Evolutionary conservation across 2,888 invertebrate species (phyloP), one percentile per base, ranked within the genome.

Genomic region (Agrotis exclamationis): DNA sequence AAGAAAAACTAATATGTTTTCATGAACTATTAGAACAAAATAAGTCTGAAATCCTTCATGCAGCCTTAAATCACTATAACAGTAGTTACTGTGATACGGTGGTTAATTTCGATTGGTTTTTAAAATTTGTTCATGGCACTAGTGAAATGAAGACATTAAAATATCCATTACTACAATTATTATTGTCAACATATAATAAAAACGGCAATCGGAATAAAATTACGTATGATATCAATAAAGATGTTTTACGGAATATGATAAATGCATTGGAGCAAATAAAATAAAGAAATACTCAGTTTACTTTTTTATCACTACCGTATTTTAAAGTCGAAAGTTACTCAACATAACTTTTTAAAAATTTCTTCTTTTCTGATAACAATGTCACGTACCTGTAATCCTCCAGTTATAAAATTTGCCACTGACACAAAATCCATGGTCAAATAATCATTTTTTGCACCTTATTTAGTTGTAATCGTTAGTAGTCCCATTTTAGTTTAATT

Each of bases 61-160:
- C 87, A 56, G 86, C 87, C 60, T 77, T 94, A 2, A 82, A 89
- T 72, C 74, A 88, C 53, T 85, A 89, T 50, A 93, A 90, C 62
- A 91, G 92, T 85, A 74, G 20, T 24, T 85, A 86, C 79, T 92
- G 93, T 68, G 91, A 93, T 79, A 88, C 86, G 57, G 53, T 93
- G 18, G 79, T 76, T 22, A 84, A 88, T 67, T 92, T 92, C 86
- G 89, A 93, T 80, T 95, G 95, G 94, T 57, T 81, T 62, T 73
- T 94, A 9, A 95, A 94, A 85, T 77, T 90, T 59, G 86, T 94
- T 56, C 77, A 90, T 59, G 95, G 95, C 13, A 93, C 92, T 54
- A 94, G 94, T 85, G 91, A 92, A 76, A 76, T 93, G 39, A 92
- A 92, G 82, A 90, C 89, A 22, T 79, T 92, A 44, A 89, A 85